phyloP scores from a whole-genome alignment of 2,888 invertebrate species.

The Gastracanthus pulcherrimus region DNA sequence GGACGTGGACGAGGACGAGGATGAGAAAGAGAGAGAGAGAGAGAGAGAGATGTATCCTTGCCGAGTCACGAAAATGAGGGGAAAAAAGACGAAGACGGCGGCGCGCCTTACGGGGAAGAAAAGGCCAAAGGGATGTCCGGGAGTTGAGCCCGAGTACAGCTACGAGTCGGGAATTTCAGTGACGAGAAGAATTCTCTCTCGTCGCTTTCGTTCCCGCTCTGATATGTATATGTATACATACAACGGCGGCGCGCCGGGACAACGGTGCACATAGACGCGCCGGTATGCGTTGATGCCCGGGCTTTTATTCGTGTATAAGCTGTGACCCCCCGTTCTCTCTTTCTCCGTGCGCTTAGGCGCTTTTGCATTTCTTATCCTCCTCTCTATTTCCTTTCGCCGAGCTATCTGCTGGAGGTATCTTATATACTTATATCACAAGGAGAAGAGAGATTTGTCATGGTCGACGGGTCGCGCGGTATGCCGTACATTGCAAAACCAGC shows the following conservation, averaged over 20 bases:
- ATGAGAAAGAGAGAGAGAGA: conserved; percentile 10
- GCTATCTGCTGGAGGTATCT: neutral
- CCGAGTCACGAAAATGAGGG: conserved; percentile 26
- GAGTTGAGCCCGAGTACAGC: neutral
- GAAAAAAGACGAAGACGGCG: neutral
- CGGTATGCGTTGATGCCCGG: neutral
- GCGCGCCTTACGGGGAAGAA: conserved; percentile 49
- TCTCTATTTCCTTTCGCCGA: no score
- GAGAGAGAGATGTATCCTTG: neutral
- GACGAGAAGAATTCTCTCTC: conserved; percentile 17
- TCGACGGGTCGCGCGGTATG: no score
- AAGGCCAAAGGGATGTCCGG: conserved; percentile 8
- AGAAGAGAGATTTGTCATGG: neutral
- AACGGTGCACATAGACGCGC: neutral
- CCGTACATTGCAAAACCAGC: no score
- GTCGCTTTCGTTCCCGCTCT: no score
- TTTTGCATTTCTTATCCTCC: no score
- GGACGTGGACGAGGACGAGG: neutral
- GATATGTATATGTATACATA: neutral
- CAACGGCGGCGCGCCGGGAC: no score
- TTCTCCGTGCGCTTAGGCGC: no score
- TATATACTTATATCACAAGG: neutral
- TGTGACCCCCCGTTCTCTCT: neutral
- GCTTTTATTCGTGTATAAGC: neutral
- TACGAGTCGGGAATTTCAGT: conserved; percentile 26